Base-by-base conservation (phyloP, 2,888 invertebrate species). In the Plebejus anna region DNA sequence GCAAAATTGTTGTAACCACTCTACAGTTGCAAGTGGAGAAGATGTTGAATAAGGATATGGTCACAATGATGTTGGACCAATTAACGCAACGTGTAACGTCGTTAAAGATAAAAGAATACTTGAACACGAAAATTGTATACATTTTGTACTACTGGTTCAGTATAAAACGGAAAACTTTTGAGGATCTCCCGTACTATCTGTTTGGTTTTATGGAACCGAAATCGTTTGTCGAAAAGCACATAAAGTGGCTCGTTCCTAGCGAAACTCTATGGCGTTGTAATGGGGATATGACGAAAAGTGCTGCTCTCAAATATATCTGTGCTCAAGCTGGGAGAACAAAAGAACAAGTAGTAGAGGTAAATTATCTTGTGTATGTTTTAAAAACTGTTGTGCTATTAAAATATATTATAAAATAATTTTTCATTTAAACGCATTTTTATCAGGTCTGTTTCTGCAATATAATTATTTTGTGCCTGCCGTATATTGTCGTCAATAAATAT, bases 1-100 rank as follows among this genome's bases (percentile, higher is more conserved):
- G 94, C 79, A 91, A 90, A 80, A 92, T 95, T 70, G 83, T 96
- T 2, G 90, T 94, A 76, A 86, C 90, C 59, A 84, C 96, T 28
- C 84, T 96, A 22, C 86, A 92, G 82, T 84, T 96, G 57, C 90
- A 94, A 76, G 89, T 92, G 75, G 88, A 91, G 6, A 95, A 95
- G 85, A 86, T 89, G 4, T 83, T 96, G 70, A 89, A 94, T 75
- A 85, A 86, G 76, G 81, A 81, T 28, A 83, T 91, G 59, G 89
- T 94, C 0, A 86, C 86, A 38, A 95, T 93, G 83, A 90, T 94
- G 32, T 84, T 95, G 7, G 83, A 85, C 73, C 85, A 85, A 77
- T 87, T 94, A 4, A 85, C 86, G 1, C 85, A 82, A n/a, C 80
- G 81, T 77, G 81, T 88, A 76, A 82, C 87, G 76, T 78, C 83